These are phyloP conservation scores for Micromussa lordhowensis DNA, from an alignment of 92 coral and sea anemone species.

Conservation along the genomic window DNA sequence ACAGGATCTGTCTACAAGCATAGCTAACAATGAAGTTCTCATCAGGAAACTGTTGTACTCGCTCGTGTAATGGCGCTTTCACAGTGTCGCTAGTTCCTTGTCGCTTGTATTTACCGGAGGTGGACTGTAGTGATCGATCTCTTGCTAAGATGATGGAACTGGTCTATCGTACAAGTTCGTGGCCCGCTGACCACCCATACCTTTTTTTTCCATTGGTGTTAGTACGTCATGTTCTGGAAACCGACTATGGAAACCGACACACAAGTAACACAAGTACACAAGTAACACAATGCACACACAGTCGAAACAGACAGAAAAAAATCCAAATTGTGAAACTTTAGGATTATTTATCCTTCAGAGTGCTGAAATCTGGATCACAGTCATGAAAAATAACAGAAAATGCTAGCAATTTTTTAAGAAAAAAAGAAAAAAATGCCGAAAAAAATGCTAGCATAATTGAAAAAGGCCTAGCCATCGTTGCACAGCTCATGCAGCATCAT, in stretches of 20 bases:
- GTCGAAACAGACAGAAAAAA: constrained; percentile 16
- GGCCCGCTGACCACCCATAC: constrained; percentile 25
- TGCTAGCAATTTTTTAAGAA: too few relatives aligned
- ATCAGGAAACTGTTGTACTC: constrained; percentile 36
- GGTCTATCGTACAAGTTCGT: too few relatives aligned
- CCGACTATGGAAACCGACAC: constrained; percentile 13
- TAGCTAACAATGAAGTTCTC: constrained; percentile 42
- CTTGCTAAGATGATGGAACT: too few relatives aligned
- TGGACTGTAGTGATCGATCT: constrained; percentile 40
- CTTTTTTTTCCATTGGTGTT: constrained; percentile 32
- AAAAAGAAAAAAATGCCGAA: too few relatives aligned
- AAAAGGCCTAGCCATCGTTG: too few relatives aligned
- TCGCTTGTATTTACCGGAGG: constrained; percentile 42
- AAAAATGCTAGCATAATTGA: too few relatives aligned
- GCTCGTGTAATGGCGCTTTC: constrained; percentile 39
- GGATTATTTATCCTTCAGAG: too few relatives aligned
- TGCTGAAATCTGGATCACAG: too few relatives aligned
- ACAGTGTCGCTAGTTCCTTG: constrained; percentile 38
- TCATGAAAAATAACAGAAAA: too few relatives aligned
- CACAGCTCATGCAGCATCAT: too few relatives aligned
- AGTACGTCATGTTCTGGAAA: constrained; percentile 4
- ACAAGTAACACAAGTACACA: constrained; percentile 22
- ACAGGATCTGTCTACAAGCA: constrained; percentile 51
- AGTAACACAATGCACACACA: constrained; percentile 25
- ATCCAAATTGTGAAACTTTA: too few relatives aligned